Conservation (phyloP, 2,888 invertebrate genomes). For the Unio pictorum region DNA sequence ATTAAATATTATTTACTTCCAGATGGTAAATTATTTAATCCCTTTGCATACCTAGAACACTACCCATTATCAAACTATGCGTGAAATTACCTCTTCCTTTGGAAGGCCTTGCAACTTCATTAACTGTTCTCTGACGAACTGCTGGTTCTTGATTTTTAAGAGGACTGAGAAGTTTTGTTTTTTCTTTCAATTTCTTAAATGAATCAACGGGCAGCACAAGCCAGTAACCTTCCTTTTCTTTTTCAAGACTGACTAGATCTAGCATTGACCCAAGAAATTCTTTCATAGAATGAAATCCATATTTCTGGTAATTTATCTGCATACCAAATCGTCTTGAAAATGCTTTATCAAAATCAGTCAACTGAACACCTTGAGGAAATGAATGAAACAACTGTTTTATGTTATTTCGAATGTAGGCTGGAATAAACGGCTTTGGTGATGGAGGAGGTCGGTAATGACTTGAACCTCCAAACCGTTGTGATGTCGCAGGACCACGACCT, state of each 20-base stretch:
- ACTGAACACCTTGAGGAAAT: slow-evolving; percentile 39
- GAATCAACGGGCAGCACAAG: slow-evolving; percentile 29
- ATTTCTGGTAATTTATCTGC: slow-evolving; percentile 32
- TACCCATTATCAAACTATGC: not conserved
- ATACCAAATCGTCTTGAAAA: slow-evolving; percentile 47
- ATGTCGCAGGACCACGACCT: not conserved
- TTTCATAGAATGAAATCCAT: slow-evolving; percentile 44
- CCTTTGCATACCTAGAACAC: not conserved
- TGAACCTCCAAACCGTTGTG: no score
- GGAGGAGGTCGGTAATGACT: not conserved
- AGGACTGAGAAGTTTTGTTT: no score
- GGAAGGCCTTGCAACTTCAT: no score
- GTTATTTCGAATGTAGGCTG: slow-evolving; percentile 39
- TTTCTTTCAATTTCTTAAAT: no score
- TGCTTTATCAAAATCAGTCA: slow-evolving; percentile 41
- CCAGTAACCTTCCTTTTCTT: slow-evolving; percentile 37
- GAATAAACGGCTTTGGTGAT: slow-evolving; percentile 25
- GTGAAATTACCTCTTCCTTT: no score
- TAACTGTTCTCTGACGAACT: no score
- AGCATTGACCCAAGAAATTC: slow-evolving; percentile 39
- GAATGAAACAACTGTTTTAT: slow-evolving; percentile 41
- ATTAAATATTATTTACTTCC: no score
- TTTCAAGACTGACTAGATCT: slow-evolving; percentile 39
- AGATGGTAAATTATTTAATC: no score
- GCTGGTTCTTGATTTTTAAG: no score